Evolutionary conservation across 2,797 vertebrate genomes (phyloP), one percentile per base, ranked within the genome.

Genomic region (Cryptoblepharus egeriae): DNA sequence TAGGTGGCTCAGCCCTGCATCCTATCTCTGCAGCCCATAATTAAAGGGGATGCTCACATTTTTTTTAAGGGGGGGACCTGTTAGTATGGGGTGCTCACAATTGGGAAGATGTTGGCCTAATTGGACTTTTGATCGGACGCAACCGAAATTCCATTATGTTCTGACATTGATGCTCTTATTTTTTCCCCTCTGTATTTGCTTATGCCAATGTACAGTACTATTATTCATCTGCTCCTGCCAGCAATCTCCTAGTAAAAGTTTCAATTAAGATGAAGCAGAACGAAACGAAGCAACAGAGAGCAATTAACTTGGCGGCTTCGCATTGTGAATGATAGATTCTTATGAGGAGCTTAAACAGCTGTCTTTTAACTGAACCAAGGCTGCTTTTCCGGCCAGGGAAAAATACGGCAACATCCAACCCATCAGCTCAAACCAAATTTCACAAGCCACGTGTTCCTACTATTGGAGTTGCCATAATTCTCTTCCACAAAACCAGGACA

Each of bases 391-490:
- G 8, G 6, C 70, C 45, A 45, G 73, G 58, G 85, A 45, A 45
- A 45, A 45, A 45, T n/a, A n/a, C 60, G 86, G 70, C 39, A 87
- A 30, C 61, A 16, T 24, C 4, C 64, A 76, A 57, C 30, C 75
- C n/a, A 55, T 60, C 32, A 84, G 63, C 78, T 90, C 72, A 83
- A 52, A 49, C 58, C 78, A 79, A 72, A 45, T 69, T 75, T 85
- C 52, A 80, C 84, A 86, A 79, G 75, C 72, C 86, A 74, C 64
- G 81, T 80, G 32, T 89, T 84, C 83, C 83, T 61, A n/a, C n/a
- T n/a, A n/a, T n/a, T n/a, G n/a, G n/a, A n/a, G n/a, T n/a, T n/a
- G n/a, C n/a, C n/a, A n/a, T n/a, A n/a, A n/a, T n/a, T n/a, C n/a
- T n/a, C n/a, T n/a, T n/a, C n/a, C n/a, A n/a, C n/a, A n/a, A n/a